Base-by-base conservation (phyloP, 2,113 vertebrate genomes). In the Microcebus griseorufus region DNA sequence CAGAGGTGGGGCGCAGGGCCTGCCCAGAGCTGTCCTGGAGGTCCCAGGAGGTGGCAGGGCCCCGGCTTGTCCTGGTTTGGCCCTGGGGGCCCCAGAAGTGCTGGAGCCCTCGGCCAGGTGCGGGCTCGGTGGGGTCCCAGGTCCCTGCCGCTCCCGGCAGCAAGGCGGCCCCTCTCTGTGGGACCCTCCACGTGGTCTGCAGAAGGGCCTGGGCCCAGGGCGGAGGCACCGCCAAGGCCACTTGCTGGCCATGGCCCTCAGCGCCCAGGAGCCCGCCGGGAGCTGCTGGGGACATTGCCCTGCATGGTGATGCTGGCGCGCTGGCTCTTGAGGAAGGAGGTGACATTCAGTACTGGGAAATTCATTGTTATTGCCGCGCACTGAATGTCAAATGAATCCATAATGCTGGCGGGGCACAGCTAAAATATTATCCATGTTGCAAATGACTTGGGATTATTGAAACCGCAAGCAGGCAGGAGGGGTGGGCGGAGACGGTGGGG, bases 381-480 rank as follows among this genome's bases (percentile, higher is more conserved):
- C 29, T 89, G 98, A 95, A 92, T 97, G 97, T 93, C 98, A 97
- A 75, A 97, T 97, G 96, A 96, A 95, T 97, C 97, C 64, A 58
- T 93, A 95, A 95, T 42, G 48, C 92, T 69, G 75, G 84, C 16
- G 60, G 94, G 94, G 90, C 60, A 75, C 93, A 98, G 96, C 95
- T 96, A 86, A 98, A 96, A 96, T 97, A 95, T 88, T 97, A 95
- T 88, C 92, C 22, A 12, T 16, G 55, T 83, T 96, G 95, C 95
- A 80, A 51, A 58, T 1, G 65, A 96, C 3, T 60, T 51, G 4
- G 94, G 96, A 94, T 83, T 58, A 7, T 0, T 81, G 98, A 79
- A 92, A 92, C 95, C 10, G 67, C 90, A 64, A 42, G 13, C 6
- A 16, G 23, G 23, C 0, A 0, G 25, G 55, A 6, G 29, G 17